These are phyloP conservation scores for Bombus pyrosoma DNA, from an alignment of 1,140 invertebrate species.

Conservation along the genomic window DNA sequence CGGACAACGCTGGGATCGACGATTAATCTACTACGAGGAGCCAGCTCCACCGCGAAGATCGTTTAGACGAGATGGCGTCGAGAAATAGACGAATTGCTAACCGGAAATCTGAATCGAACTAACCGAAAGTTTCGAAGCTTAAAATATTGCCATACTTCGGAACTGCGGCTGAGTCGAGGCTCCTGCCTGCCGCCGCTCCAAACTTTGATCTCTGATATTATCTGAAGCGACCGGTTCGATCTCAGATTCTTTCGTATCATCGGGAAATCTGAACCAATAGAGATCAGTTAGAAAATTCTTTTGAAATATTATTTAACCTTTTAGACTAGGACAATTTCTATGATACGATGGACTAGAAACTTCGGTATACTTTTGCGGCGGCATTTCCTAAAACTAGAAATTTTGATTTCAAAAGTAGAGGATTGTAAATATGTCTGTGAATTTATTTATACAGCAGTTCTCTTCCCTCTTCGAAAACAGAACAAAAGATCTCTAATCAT, in stretches of 20 bases:
- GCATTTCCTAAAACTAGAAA: background rate
- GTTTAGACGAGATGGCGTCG: slow-evolving; percentile 41
- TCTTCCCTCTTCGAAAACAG: no score
- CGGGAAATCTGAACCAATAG: background rate
- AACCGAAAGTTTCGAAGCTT: slow-evolving; percentile 38
- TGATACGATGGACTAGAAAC: background rate
- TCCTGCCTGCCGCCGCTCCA: background rate
- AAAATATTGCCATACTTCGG: slow-evolving; percentile 51
- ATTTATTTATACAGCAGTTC: no score
- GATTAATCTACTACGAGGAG: slow-evolving; percentile 49
- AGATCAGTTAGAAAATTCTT: no score
- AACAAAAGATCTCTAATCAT: no score
- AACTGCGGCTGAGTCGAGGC: slow-evolving; percentile 16
- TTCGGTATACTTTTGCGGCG: no score
- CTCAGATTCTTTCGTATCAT: slow-evolving; percentile 4
- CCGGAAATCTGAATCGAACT: slow-evolving; percentile 42
- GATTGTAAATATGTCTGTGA: no score
- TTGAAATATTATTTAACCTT: background rate
- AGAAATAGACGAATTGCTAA: slow-evolving; percentile 42
- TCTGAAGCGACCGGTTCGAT: background rate
- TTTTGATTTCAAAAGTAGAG: background rate
- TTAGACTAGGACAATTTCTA: background rate
- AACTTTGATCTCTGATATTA: slow-evolving; percentile 40
- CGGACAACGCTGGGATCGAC: slow-evolving; percentile 18
- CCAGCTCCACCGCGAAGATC: slow-evolving; percentile 27